Evolutionary conservation across 2,113 vertebrate species (phyloP).

Genomic region (Crotalus viridis): DNA sequence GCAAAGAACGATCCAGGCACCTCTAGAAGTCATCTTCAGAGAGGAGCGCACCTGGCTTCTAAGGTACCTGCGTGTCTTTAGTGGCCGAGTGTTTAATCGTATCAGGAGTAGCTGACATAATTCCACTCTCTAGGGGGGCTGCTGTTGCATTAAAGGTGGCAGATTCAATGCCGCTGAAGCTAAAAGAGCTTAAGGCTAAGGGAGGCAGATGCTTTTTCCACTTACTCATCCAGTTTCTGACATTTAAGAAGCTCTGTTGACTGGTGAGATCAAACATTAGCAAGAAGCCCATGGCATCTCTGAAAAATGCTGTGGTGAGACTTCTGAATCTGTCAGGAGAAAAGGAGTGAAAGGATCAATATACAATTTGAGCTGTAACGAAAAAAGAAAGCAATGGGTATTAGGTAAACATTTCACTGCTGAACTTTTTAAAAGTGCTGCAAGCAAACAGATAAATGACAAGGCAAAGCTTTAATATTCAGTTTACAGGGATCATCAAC

Average conservation of each 20-base stretch:
- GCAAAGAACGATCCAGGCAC: background rate
- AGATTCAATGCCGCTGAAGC: background rate
- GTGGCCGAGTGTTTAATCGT: background rate
- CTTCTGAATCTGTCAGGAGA: constrained; percentile 77
- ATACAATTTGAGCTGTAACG: background rate
- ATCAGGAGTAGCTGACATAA: background rate
- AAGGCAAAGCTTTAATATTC: background rate
- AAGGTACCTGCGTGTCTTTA: background rate
- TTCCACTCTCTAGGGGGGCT: background rate
- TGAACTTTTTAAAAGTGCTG: background rate
- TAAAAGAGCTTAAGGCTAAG: background rate
- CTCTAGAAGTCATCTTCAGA: background rate
- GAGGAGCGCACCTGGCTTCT: background rate
- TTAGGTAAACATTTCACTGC: background rate
- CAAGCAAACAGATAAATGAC: background rate
- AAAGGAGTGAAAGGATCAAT: background rate
- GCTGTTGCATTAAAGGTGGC: background rate
- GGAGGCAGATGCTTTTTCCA: constrained; percentile 13
- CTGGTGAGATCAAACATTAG: constrained; percentile 96
- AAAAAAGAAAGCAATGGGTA: background rate
- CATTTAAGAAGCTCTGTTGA: constrained; percentile 95
- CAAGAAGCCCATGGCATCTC: constrained; percentile 96
- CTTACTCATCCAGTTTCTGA: constrained; percentile 98
- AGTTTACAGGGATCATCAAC: background rate
- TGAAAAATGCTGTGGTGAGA: constrained; percentile 92